Percentiles rank a stretch among this genome's conserved stretches.
phyloP scores from a whole-genome alignment of 37 sponge, comb jelly and placozoan genomes.

The Axinella damicornis region DNA sequence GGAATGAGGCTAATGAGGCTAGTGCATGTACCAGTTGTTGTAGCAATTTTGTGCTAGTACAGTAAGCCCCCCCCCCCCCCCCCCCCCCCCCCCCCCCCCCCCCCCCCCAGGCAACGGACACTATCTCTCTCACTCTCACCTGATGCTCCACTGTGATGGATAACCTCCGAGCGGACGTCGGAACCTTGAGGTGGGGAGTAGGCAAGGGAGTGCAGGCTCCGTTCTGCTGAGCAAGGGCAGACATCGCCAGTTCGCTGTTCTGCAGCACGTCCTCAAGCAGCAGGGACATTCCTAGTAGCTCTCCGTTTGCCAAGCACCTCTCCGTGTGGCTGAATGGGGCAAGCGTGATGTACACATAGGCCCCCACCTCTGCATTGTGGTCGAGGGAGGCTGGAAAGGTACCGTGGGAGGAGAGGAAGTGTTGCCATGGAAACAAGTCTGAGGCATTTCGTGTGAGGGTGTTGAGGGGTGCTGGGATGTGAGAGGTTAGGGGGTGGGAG shows the following conservation, averaged over 20 bases:
- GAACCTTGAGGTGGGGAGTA: not conserved
- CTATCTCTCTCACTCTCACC: no score
- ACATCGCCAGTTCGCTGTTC: conserved; percentile 1
- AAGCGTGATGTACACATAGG: conserved; percentile 32
- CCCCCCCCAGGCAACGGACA: no score
- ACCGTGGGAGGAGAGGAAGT: conserved; percentile 3
- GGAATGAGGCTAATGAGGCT: no score
- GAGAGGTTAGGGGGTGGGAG: conserved; percentile 9
- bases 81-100: no score
- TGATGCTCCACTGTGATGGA: not conserved
- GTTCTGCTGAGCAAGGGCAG: no score
- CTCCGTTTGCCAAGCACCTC: conserved; percentile 58
- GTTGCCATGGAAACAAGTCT: conserved; percentile 9
- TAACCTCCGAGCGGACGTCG: not conserved
- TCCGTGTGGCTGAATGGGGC: conserved; percentile 18
- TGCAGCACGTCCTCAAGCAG: conserved; percentile 63
- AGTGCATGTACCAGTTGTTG: no score
- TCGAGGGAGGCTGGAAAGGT: not conserved
- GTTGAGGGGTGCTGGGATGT: conserved; percentile 10
- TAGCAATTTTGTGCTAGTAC: no score
- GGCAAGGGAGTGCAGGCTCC: no score
- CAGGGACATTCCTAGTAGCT: conserved; percentile 63
- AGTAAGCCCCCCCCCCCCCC: no score
- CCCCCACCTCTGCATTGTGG: not conserved
- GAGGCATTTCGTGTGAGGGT: not conserved